phyloP scores from a whole-genome alignment of 92 coral and sea anemone genomes.

The Zoanthus sansibaricus region DNA sequence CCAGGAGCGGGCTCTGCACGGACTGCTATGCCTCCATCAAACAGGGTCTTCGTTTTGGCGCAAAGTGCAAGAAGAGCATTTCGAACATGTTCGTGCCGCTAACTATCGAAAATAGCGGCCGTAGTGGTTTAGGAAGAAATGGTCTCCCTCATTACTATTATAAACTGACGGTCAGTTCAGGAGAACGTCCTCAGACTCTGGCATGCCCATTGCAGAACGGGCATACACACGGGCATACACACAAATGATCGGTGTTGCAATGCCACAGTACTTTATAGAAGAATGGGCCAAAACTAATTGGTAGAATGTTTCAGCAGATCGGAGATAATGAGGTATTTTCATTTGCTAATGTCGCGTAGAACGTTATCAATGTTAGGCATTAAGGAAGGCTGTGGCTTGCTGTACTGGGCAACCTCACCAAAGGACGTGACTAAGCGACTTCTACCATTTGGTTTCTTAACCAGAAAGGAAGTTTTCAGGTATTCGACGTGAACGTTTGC shows the following conservation, averaged over 20 bases:
- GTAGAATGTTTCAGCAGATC: conserved; percentile 61
- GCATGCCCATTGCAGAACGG: conserved; percentile 61
- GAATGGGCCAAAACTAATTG: conserved; percentile 57
- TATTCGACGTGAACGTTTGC: conserved; percentile 56
- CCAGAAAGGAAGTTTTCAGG: conserved; percentile 49
- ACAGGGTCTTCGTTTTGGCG: background rate
- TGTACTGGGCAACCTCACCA: conserved; percentile 62
- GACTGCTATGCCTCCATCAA: background rate
- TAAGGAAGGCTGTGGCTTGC: conserved; percentile 44
- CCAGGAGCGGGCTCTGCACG: too few relatives aligned
- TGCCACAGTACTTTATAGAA: conserved; percentile 43
- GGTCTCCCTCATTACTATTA: conserved; percentile 45
- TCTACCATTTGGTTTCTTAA: conserved; percentile 51
- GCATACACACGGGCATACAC: conserved; percentile 46
- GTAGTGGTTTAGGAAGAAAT: background rate
- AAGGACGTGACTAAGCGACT: conserved; percentile 51
- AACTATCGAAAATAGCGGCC: background rate
- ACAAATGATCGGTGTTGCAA: conserved; percentile 38
- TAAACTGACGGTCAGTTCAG: conserved; percentile 43
- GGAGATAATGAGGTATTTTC: conserved; percentile 45
- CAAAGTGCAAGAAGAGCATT: conserved; percentile 7
- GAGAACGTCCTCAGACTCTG: conserved; percentile 53
- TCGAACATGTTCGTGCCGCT: background rate
- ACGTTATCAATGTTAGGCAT: conserved; percentile 56
- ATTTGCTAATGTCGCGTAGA: conserved; percentile 31